These are phyloP conservation scores for Nemurella pictetii DNA, from an alignment of 2,888 invertebrate species.

Conservation along the genomic window DNA sequence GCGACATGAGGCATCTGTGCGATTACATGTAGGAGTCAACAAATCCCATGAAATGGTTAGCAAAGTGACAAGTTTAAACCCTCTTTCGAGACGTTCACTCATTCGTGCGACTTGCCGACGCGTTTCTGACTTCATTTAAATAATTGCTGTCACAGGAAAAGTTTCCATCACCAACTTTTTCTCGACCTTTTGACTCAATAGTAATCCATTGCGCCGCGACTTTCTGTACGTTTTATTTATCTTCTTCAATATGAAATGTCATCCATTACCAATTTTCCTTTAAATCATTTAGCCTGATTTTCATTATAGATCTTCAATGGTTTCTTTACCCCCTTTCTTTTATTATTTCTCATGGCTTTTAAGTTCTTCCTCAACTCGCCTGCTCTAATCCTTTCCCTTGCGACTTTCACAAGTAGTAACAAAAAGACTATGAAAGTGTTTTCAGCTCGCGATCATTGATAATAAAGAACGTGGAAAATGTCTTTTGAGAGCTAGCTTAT, in stretches of 20 bases:
- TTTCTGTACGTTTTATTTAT: conserved; percentile 27
- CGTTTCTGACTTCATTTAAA: conserved; percentile 29
- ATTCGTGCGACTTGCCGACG: conserved; percentile 20
- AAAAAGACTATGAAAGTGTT: conserved; percentile 25
- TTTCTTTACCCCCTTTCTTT: not conserved
- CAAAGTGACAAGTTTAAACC: conserved; percentile 30
- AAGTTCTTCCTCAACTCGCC: conserved; percentile 16
- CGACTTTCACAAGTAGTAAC: not conserved
- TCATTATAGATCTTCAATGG: conserved; percentile 31
- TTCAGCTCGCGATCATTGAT: conserved; percentile 10
- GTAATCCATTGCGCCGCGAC: conserved; percentile 24
- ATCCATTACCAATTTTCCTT: conserved; percentile 31
- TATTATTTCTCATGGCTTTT: conserved; percentile 27
- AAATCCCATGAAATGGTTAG: conserved; percentile 25
- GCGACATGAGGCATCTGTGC: not conserved
- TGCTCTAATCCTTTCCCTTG: conserved; percentile 1
- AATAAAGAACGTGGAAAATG: not conserved
- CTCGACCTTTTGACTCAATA: conserved; percentile 20
- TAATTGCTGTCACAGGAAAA: conserved; percentile 29
- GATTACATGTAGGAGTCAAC: conserved; percentile 11
- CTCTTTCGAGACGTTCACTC: conserved; percentile 9
- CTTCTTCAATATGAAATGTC: conserved; percentile 28
- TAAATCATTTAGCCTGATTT: conserved; percentile 32
- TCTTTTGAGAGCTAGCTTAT: conserved; percentile 2
- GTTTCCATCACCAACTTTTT: conserved; percentile 25